phyloP scores from a whole-genome alignment of 2,888 invertebrate genomes.

The Galerucella calmariensis region DNA sequence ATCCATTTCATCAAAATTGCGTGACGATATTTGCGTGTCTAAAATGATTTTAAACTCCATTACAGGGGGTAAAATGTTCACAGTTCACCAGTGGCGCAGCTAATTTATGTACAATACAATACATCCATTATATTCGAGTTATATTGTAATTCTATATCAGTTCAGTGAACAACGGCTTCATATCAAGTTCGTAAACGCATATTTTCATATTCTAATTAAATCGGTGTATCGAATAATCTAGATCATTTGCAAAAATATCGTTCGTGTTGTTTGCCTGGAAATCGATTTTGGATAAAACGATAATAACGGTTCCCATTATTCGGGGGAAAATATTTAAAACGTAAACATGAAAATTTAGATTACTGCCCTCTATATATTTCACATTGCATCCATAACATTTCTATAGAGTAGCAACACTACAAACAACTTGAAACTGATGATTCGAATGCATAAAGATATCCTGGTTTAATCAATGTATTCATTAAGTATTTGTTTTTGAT shows the following conservation, averaged over 20 bases:
- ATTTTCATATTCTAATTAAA: constrained; percentile 14
- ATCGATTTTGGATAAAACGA: not conserved
- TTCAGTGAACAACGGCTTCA: constrained; percentile 8
- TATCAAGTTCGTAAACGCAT: constrained; percentile 8
- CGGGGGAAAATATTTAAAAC: not conserved
- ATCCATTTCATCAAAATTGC: constrained; percentile 51
- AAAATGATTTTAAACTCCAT: constrained; percentile 55
- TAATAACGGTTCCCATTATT: not conserved
- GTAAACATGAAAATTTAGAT: too few species aligned
- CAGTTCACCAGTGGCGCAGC: constrained; percentile 44
- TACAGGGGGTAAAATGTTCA: constrained; percentile 47
- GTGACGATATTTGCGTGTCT: constrained; percentile 54
- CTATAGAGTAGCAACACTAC: too few species aligned
- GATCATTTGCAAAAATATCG: not conserved
- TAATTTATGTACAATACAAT: constrained; percentile 25
- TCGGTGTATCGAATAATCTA: not conserved
- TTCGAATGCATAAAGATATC: too few species aligned
- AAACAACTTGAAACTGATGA: too few species aligned
- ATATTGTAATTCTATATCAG: constrained; percentile 16
- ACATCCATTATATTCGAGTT: constrained; percentile 17
- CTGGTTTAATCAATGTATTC: too few species aligned
- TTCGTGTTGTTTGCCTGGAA: not conserved
- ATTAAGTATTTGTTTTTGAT: too few species aligned
- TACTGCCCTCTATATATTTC: too few species aligned
- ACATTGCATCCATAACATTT: too few species aligned